These are phyloP conservation scores for Spatulosminthurus flaviceps DNA, from an alignment of 2,888 invertebrate species.

Conservation along the genomic window DNA sequence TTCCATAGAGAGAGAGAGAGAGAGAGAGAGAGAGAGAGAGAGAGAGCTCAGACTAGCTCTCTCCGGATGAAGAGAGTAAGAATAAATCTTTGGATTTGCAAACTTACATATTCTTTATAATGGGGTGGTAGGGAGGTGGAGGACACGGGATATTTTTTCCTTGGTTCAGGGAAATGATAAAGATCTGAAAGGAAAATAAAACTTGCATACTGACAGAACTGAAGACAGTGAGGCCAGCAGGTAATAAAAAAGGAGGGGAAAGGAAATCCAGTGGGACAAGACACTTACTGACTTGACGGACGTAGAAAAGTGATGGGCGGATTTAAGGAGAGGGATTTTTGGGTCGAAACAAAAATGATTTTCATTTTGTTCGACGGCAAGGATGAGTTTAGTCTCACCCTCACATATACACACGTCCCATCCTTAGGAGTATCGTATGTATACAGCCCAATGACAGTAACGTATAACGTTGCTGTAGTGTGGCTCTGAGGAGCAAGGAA, in stretches of 20 bases:
- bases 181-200: conserved; percentile 44
- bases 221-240: conserved; percentile 40
- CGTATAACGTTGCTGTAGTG: neutral
- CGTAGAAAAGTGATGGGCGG: conserved; percentile 49
- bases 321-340: conserved; percentile 52
- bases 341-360: conserved; percentile 55
- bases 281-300: conserved; percentile 52
- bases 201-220: conserved; percentile 42
- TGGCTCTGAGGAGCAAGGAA: no score
- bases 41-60: no score
- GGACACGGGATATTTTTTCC: conserved; percentile 11
- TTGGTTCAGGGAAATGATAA: conserved; percentile 30
- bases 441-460: neutral
- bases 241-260: conserved; percentile 30
- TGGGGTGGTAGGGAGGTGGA: conserved; percentile 13
- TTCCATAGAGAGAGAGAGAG: conserved; percentile 21
- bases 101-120: conserved; percentile 28
- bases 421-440: no score
- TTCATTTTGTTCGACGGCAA: conserved; percentile 49
- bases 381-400: conserved; percentile 49
- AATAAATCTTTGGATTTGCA: conserved; percentile 38
- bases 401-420: conserved; percentile 36
- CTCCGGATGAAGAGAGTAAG: conserved; percentile 8
- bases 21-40: no score
- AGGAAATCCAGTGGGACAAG: conserved; percentile 51